A percentile compares a stretch with the other conserved stretches of the same genome.
These are phyloP conservation scores for Tachysurus vachellii DNA, from an alignment of 2,113 vertebrate species.

Conservation along the genomic window DNA sequence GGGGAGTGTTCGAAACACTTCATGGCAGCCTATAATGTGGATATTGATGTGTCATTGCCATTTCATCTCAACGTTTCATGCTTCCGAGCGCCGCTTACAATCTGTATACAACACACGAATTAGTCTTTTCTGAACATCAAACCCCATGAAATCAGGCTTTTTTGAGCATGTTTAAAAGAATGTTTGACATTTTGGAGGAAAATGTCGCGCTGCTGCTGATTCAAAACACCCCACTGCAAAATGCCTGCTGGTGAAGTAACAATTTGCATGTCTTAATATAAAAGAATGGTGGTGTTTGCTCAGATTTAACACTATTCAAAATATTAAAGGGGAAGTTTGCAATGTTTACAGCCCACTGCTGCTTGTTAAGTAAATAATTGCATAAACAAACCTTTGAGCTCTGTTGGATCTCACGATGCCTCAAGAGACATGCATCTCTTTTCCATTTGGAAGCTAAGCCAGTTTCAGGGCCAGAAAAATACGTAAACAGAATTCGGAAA, in stretches of 20 bases:
- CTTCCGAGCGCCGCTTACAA: not conserved
- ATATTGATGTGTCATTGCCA: conserved; percentile 11
- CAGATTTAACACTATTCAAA: not conserved
- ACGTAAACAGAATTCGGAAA: not conserved
- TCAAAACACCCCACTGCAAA: not conserved
- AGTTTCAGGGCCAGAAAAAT: not conserved
- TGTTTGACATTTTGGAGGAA: not conserved
- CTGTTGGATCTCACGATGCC: not conserved
- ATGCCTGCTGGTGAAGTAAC: not conserved
- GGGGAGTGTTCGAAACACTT: not conserved
- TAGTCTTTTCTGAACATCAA: conserved; percentile 15
- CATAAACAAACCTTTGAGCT: not conserved
- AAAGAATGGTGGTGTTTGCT: not conserved
- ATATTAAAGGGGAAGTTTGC: not conserved
- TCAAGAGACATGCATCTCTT: not conserved
- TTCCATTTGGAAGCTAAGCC: not conserved
- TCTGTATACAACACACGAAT: conserved; percentile 2
- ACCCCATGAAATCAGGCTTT: conserved; percentile 5
- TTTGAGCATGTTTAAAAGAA: conserved; percentile 7
- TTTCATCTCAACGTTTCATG: conserved; percentile 9
- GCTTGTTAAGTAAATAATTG: not conserved
- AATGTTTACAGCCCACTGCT: not conserved
- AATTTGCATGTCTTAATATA: not conserved
- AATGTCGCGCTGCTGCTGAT: not conserved
- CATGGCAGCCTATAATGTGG: conserved; percentile 8